Evolutionary conservation across 2,888 invertebrate species (phyloP), one percentile per base, ranked within the genome.

Genomic region (Drosophila niveifrons): DNA sequence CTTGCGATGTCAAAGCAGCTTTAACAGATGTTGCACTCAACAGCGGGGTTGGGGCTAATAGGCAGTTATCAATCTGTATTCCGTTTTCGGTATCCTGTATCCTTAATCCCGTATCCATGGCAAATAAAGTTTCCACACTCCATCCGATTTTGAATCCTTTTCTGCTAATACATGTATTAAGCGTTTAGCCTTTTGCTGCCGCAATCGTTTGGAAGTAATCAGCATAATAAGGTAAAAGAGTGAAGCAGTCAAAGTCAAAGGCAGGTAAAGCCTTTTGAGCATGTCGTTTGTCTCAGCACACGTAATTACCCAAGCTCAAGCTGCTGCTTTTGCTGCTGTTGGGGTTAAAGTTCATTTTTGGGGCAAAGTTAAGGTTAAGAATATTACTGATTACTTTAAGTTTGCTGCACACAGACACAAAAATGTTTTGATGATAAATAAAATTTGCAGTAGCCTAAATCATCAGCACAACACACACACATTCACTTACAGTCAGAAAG

Each of bases 371-470:
- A 10, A 56, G 61, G 66, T 17, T 9, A 8, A 34, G 29, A 15
- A n/a, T 13, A 48, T 59, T 66, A 41, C 43, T 70, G 43, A 47
- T 44, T 47, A 23, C 34, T 48, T 15, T 15, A 11, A 31, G 46
- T 53, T 46, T 57, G 55, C 51, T 55, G 34, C 8, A 23, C 23
- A 23, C 23, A 23, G 3, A 23, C 23, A 23, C 23, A 55, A 51
- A 52, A 67, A 52, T 64, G 36, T 59, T 46, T 66, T 69, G 72
- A 70, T 72, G 75, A 79, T 83, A 88, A 88, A 82, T 86, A 74
- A 68, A 72, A 82, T 65, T 74, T 82, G 67, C 86, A 85, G 72
- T 66, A 61, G 68, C 62, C 72, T 76, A 88, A 88, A 82, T 83
- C 83, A 72, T 82, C n/a, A 43, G 51, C 55, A 68, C 34, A n/a